Base-by-base conservation (phyloP, 1,140 invertebrate species). In the Pseudachorutes palmiensis region DNA sequence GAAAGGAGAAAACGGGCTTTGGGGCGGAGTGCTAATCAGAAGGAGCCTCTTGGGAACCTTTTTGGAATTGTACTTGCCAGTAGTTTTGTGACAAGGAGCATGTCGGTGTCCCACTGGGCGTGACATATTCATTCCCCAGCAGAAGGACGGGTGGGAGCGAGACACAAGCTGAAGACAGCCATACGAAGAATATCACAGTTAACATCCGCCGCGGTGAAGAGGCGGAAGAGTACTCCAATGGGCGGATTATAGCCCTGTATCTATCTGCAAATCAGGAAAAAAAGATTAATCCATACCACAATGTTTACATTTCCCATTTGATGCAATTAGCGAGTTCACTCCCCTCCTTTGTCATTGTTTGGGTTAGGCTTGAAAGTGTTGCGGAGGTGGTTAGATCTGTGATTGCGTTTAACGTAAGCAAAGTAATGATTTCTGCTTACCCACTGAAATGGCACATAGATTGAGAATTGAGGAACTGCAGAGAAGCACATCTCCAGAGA, bases 401-500 rank as follows among this genome's bases (percentile, higher is more conserved):
- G 19, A 45, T 45, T 9, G 36, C 36, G 36, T 9, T 12, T 45
- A 19, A 45, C 19, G 19, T 45, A 45, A 45, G 36, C 19, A 45
- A 45, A 45, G 9, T 45, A 19, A 45, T 9, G 19, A 45, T 24
- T 45, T 45, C 19, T 19, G 91, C 73, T 93, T 85, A 80, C 97
- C 89, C 71, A 97, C 89, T 73, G 90, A 92, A 76, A 97, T 96
- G 62, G 93, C 96, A 76, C 92, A 95, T 63, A 95, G 82, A 79
- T 95, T 94, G 16, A 94, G 81, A 71, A 95, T 94, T 72, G 90
- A 93, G 31, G 92, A 92, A 14, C 92, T 91, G 77, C 83, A 76
- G 76, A 96, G 94, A 0, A 97, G 82, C 0, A 98, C 94, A 80
- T 98, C 94, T 74, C 66, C 70, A 69, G 70, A 71, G 16, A 71